Base-by-base conservation (phyloP, 1,140 invertebrate species). In the Armadillidium nasatum region DNA sequence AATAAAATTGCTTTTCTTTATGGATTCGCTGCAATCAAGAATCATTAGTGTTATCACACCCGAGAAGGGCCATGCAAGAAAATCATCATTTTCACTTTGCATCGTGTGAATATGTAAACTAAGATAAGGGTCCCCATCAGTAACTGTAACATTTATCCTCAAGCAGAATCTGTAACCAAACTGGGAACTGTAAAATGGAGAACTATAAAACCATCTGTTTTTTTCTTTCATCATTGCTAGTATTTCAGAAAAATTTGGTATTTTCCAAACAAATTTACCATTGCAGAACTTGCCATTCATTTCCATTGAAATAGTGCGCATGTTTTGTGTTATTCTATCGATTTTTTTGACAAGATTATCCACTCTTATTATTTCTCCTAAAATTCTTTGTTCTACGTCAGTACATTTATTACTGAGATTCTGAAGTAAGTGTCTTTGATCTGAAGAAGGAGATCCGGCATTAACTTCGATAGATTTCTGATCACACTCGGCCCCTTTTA, bases 91-190 rank as follows among this genome's bases (percentile, higher is more conserved):
- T 21, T 86, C 85, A 43, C 86, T 84, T 75, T 84, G 83, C 85
- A 86, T 85, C 73, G 86, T 82, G 79, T 86, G 85, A 75, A 87
- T 83, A 78, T 86, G 87, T 44, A 87, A 72, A 9, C 85, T 85
- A 7, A 87, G 73, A 77, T 84, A 84, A 10, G 82, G 82, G 23
- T 81, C 76, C 0, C 82, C 82, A 1, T 85, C 83, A 70, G 85
- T 84, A 7, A 83, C 83, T 73, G 84, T 85, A 15, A 86, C 76
- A 75, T 86, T 86, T 10, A 84, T 81, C 10, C 86, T 81, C 69
- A 87, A 79, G 78, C 86, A 87, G 68, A 86, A 77, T 80, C 85
- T 86, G 77, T 87, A 87, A 6, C 86, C 86, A 81, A 84, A 85
- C n/a, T 81, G 83, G 72, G 83, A 83, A 21, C 85, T 85, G 80